phyloP scores from a whole-genome alignment of 2,113 vertebrate species.

The Chamaetylas fuelleborni region DNA sequence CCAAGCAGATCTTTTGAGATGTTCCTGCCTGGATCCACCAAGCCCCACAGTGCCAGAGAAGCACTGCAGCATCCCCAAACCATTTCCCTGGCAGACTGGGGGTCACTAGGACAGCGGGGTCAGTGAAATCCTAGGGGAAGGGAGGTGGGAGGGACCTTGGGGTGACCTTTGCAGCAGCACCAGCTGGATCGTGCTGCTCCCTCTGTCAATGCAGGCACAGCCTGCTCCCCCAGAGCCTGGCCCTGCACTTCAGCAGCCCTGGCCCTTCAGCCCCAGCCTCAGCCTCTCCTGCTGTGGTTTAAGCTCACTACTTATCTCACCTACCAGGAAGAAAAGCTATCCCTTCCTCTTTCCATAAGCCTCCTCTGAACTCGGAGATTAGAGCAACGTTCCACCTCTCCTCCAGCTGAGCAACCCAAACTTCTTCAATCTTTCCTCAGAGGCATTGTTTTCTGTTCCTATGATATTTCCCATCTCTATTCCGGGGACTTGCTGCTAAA shows the following conservation, averaged over 20 bases:
- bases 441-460: conserved; percentile 8
- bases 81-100: fast-evolving
- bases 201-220: not conserved
- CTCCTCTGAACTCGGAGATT: not conserved
- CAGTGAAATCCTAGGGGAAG: not conserved
- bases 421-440: conserved; percentile 9
- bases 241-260: not conserved
- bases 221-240: not conserved
- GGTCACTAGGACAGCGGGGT: not conserved
- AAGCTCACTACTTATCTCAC: conserved; percentile 50
- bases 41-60: not conserved
- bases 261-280: not conserved
- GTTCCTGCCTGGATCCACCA: not conserved
- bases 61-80: not conserved
- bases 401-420: conserved; percentile 36
- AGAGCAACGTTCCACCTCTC: not conserved
- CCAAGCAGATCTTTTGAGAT: not conserved
- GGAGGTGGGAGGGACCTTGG: not conserved
- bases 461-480: not conserved
- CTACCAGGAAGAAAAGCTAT: conserved; percentile 44
- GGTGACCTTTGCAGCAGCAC: not conserved
- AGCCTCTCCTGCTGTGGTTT: conserved; percentile 38
- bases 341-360: conserved; percentile 32
- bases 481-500: fast-evolving
- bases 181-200: not conserved